Evolutionary conservation across 1,140 invertebrate species (phyloP), one percentile per base, ranked within the genome.

Genomic region (Heliothis virescens): DNA sequence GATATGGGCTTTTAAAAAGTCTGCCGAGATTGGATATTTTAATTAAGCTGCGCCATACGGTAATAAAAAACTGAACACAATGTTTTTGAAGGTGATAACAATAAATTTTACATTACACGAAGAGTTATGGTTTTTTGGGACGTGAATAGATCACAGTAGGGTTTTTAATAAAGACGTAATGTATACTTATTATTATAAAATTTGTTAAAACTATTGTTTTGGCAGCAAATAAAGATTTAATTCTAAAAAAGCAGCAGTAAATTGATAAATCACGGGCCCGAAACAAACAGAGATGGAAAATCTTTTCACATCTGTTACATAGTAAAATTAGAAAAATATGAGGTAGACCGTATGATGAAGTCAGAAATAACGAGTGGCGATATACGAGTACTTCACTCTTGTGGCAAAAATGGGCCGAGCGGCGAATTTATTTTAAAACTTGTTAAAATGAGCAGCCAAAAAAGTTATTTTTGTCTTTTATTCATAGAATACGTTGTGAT

Each of bases 301-400:
- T 41, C 34, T 41, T 62, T 29, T 62, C 41, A 15, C 26, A 47
- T 41, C 11, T 12, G 16, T 47, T 16, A 63, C 34, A 63, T 41
- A 41, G 41, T 18, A 15, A 67, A 67, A 67, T 67, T 18, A 67
- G 41, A 48, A 48, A 67, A 67, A 67, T 67, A 48, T 21, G 7
- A 67, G 15, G 63, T 48, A 48, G 47, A 67, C 0, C 34, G 34
- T 41, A 41, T 41, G 34, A 67, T 67, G 21, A 26, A 15, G 57
- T 60, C 21, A 60, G 55, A 60, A 60, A 29, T 60, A 18, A 60
- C 12, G 21, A 29, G 21, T 60, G 21, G 55, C 15, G 26, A 26
- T 60, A 26, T 60, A 29, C 21, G 21, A 26, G 21, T 60, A 60
- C 21, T 29, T 60, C 21, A 4, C 57, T 26, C 57, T 59, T 59